Evolutionary conservation across 2,888 invertebrate species (phyloP), one percentile per base, ranked within the genome.

Genomic region (Dugesia japonica): DNA sequence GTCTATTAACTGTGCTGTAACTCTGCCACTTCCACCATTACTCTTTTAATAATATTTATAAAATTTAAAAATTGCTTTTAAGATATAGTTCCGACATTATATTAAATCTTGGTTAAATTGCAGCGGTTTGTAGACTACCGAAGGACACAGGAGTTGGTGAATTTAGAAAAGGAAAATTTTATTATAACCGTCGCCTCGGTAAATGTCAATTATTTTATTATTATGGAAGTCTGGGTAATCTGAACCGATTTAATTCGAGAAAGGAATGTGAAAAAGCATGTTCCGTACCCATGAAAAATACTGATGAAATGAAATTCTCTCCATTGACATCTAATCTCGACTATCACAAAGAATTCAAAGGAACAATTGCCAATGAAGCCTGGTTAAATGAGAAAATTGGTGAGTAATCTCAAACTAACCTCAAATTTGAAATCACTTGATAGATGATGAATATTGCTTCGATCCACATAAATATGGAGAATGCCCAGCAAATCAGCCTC

Each of bases 381-480:
- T 56, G 56, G 56, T 56, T 56, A n/a, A 20, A 56, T 4, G 20
- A 56, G 17, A 56, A n/a, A 4, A 23, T 23, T 20, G 56, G 56
- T 56, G n/a, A 20, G 7, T 56, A 7, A n/a, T n/a, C n/a, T n/a
- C n/a, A n/a, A n/a, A n/a, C n/a, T n/a, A n/a, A n/a, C n/a, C n/a
- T n/a, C n/a, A n/a, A n/a, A n/a, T n/a, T n/a, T n/a, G n/a, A n/a
- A n/a, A n/a, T n/a, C n/a, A n/a, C n/a, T 56, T 56, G 9, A 13
- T 56, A 56, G 56, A 56, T 20, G 17, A n/a, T 4, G 56, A 56
- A 56, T 56, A 56, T 56, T 56, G 56, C n/a, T 56, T 9, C n/a
- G 56, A 56, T 56, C 56, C 56, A 4, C 56, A 56, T n/a, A 56
- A 56, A 23, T 56, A 56, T 23, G 56, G 56, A n/a, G 56, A 56